Evolutionary conservation across 2,888 invertebrate species (phyloP), one percentile per base, ranked within the genome.

Genomic region (Baronia brevicornis): DNA sequence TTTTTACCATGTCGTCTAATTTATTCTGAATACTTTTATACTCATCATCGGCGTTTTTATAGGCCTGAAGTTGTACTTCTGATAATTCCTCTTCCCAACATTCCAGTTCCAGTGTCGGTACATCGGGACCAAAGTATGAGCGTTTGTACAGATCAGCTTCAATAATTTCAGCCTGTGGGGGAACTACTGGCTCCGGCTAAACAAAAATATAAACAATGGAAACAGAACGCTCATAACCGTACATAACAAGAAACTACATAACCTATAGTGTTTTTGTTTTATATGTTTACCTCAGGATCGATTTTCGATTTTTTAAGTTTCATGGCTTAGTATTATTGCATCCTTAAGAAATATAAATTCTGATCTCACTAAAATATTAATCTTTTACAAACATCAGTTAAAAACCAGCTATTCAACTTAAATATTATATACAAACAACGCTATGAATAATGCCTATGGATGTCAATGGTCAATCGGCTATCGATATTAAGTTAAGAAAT

Each of bases 81-180:
- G 89, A 88, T 0, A 93, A 71, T 22, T 90, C 90, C 39, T 94
- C 93, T 18, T 90, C 88, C 85, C 87, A 89, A 55, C 90, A 91
- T 46, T 92, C 91, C 57, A 94, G 79, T 36, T 89, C 87, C 26
- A 91, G 66, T 0, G 87, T 85, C 0, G 82, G 85, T 2, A 84
- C 70, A 48, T 84, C 84, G n/a, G 85, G 85, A 3, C 85, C 85
- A 29, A 78, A 85, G 46, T 85, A 85, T 1, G 77, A 65, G 3
- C 80, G 67, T 42, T 80, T 82, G 46, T 82, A 84, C 18, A 80
- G 54, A 42, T 82, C 82, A 4, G 82, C 82, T 43, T 82, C 84
- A 12, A 84, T 82, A 8, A 82, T 77, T 49, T 84, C 84, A 0
- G 82, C 79, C 49, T 78, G 79, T 21, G 82, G 79, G 35, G 74